Evolutionary conservation across 2,113 vertebrate species (phyloP).

Genomic region (Morone chrysops): DNA sequence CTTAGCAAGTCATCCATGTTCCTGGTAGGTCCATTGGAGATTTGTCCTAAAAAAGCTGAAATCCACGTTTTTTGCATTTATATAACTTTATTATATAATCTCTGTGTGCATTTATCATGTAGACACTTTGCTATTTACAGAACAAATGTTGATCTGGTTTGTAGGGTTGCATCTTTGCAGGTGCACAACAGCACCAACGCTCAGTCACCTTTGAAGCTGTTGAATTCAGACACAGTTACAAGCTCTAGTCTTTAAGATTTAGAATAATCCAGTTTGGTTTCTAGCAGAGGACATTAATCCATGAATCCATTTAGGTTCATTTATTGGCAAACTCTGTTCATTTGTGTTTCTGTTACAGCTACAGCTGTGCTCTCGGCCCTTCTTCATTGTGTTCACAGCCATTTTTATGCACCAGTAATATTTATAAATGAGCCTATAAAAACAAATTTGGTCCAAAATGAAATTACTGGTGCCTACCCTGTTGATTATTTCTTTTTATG

Average conservation of each 20-base stretch:
- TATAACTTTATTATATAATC: not conserved
- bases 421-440: not conserved
- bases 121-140: not conserved
- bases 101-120: not conserved
- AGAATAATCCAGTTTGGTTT: not conserved
- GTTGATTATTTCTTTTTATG: not conserved
- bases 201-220: not conserved
- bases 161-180: not conserved
- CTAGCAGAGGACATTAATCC: not conserved
- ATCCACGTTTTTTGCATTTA: not conserved
- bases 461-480: not conserved
- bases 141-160: not conserved
- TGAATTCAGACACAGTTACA: not conserved
- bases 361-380: not conserved
- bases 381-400: not conserved
- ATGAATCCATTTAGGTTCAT: not conserved
- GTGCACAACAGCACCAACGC: not conserved
- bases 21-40: conserved; percentile 36
- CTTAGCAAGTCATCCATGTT: conserved; percentile 58
- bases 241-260: too few relatives aligned
- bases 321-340: not conserved
- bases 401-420: not conserved
- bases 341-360: not conserved
- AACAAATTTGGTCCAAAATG: not conserved
- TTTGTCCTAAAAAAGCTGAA: not conserved